Evolutionary conservation across 2,888 invertebrate genomes (phyloP).

Genomic region (Nebria salina): DNA sequence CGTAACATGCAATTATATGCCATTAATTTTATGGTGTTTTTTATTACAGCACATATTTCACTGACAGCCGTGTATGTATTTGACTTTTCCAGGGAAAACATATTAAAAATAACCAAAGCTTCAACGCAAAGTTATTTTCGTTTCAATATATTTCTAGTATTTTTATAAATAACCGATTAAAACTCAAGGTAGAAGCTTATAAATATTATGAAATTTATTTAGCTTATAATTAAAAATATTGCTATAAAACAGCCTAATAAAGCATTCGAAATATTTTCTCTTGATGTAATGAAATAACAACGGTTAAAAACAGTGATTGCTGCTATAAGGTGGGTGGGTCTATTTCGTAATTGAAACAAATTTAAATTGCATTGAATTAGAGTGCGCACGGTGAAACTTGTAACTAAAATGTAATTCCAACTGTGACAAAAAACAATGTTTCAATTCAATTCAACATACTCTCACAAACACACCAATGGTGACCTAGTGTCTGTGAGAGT

Average conservation of each 20-base stretch:
- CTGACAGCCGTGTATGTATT: slow-evolving; percentile 30
- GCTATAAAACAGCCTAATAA: no score
- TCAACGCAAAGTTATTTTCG: not conserved
- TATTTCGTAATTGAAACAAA: no score
- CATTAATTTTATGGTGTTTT: slow-evolving; percentile 40
- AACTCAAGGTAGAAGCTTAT: no score
- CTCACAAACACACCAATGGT: not conserved
- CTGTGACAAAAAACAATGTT: slow-evolving; percentile 13
- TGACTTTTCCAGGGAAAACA: slow-evolving; percentile 6
- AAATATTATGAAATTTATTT: no score
- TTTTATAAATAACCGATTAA: no score
- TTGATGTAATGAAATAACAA: no score
- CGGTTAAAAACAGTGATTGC: no score
- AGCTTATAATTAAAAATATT: no score
- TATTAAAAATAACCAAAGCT: slow-evolving; percentile 19
- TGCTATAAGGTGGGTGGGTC: no score
- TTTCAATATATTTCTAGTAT: no score
- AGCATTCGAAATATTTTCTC: no score
- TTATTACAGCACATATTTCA: slow-evolving; percentile 42
- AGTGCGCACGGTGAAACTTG: not conserved
- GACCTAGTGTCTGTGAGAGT: not conserved
- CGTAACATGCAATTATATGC: slow-evolving; percentile 23
- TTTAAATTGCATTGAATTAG: no score
- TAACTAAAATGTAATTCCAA: slow-evolving; percentile 6
- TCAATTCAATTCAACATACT: not conserved